Evolutionary conservation across 2,888 invertebrate genomes (phyloP).

Genomic region (Lithophane socia): DNA sequence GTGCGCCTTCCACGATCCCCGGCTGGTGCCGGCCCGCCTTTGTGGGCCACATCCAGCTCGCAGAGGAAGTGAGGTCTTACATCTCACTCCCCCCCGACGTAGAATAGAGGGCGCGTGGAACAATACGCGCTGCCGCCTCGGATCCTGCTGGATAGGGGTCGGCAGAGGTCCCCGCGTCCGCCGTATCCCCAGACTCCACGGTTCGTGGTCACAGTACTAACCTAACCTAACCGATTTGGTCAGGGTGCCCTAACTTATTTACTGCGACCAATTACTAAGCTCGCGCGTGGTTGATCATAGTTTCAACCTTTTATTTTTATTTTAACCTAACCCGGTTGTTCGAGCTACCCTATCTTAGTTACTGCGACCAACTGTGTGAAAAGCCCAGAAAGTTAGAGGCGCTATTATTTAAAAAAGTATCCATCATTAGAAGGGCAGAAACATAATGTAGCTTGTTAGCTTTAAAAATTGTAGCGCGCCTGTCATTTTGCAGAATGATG

Average conservation of each 20-base stretch:
- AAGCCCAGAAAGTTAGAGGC: neutral
- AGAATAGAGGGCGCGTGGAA: too few relatives aligned
- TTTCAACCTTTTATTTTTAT: too few relatives aligned
- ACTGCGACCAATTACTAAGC: neutral
- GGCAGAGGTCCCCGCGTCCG: too few relatives aligned
- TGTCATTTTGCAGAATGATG: neutral
- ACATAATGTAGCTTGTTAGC: neutral
- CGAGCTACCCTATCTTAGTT: neutral
- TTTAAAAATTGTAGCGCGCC: neutral
- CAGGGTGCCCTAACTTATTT: neutral
- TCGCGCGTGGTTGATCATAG: neutral
- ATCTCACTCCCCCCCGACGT: too few relatives aligned
- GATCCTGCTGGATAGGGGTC: too few relatives aligned
- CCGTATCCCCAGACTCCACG: too few relatives aligned
- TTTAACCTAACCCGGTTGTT: neutral
- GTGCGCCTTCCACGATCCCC: too few relatives aligned
- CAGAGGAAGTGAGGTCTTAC: too few relatives aligned
- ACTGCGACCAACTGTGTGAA: neutral
- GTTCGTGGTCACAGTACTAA: too few relatives aligned
- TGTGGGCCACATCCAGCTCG: too few relatives aligned
- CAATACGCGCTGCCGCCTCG: too few relatives aligned
- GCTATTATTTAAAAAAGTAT: neutral
- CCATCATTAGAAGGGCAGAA: neutral
- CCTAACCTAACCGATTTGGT: neutral
- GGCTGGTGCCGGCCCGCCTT: too few relatives aligned